Conservation (phyloP, 2,797 vertebrate species). For the Melanotaenia parkinsoni region DNA sequence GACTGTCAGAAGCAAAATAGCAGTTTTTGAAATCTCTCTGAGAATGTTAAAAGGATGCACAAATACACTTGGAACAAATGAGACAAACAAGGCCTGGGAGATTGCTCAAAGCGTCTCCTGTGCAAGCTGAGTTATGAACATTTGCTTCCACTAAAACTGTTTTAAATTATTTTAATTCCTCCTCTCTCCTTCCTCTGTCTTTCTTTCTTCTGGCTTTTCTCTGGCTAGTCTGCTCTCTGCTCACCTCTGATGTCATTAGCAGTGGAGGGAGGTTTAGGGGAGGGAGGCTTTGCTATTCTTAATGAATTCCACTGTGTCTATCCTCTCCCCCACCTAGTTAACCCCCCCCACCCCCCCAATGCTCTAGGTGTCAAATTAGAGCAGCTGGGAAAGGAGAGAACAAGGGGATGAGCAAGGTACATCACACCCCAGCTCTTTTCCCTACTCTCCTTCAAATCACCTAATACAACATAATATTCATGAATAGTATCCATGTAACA, state of each 20-base stretch:
- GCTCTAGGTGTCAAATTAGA: slow-evolving; percentile 96
- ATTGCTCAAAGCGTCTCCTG: slow-evolving; percentile 27
- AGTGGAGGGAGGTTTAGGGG: slow-evolving; percentile 81
- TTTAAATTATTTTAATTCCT: slow-evolving; percentile 53
- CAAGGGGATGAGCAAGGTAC: slow-evolving; percentile 77
- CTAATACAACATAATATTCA: slow-evolving; percentile 71
- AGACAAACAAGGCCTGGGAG: slow-evolving; percentile 50
- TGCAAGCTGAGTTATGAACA: slow-evolving; percentile 38
- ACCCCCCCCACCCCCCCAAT: slow-evolving; percentile 71
- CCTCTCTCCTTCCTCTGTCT: slow-evolving; percentile 19
- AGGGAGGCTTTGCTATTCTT: slow-evolving; percentile 84
- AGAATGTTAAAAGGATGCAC: slow-evolving; percentile 76
- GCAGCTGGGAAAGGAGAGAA: slow-evolving; percentile 83
- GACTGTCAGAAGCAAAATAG: slow-evolving; percentile 74
- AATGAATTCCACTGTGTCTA: slow-evolving; percentile 95
- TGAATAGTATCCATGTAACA: slow-evolving; percentile 65
- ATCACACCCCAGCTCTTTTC: slow-evolving; percentile 65
- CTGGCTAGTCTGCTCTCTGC: slow-evolving; percentile 72
- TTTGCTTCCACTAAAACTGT: slow-evolving; percentile 24
- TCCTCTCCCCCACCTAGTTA: slow-evolving; percentile 89
- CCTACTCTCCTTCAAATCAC: slow-evolving; percentile 69
- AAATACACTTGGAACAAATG: slow-evolving; percentile 61
- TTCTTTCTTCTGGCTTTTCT: slow-evolving; percentile 32
- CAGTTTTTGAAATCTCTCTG: slow-evolving; percentile 69
- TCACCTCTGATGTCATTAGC: slow-evolving; percentile 97